phyloP scores from a whole-genome alignment of 2,888 invertebrate species.

The Beris chalybata region DNA sequence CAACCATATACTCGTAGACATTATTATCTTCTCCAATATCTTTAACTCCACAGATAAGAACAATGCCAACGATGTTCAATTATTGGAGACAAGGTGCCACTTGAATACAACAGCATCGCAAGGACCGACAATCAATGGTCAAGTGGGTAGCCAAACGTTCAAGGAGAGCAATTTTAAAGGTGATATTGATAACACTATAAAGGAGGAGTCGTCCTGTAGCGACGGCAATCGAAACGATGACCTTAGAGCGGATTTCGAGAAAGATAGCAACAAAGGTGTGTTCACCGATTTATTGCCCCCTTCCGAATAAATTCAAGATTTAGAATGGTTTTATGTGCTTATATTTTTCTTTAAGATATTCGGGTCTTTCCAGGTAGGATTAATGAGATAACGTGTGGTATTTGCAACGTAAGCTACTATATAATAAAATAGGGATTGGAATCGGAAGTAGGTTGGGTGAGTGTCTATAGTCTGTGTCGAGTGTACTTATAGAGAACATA shows the following conservation, averaged over 20 bases:
- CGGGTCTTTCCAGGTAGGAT: too few species aligned
- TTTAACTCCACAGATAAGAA: constrained; percentile 45
- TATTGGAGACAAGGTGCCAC: constrained; percentile 47
- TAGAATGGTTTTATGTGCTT: too few species aligned
- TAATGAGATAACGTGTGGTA: too few species aligned
- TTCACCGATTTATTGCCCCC: background rate
- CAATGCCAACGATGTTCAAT: constrained; percentile 53
- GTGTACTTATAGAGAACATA: too few species aligned
- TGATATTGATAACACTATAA: constrained; percentile 33
- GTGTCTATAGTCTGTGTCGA: too few species aligned
- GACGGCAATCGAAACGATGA: constrained; percentile 52
- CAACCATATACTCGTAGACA: too few species aligned
- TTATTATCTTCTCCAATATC: constrained; percentile 16
- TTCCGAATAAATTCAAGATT: too few species aligned
- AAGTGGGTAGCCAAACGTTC: constrained; percentile 26
- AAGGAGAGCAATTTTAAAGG: constrained; percentile 40
- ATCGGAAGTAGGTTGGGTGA: too few species aligned
- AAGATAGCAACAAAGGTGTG: constrained; percentile 29
- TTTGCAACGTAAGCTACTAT: too few species aligned
- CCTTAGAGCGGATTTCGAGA: constrained; percentile 44
- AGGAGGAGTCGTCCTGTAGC: constrained; percentile 40
- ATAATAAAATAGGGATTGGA: too few species aligned
- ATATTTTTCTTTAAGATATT: too few species aligned
- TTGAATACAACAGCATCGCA: constrained; percentile 34
- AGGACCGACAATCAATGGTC: constrained; percentile 34